Conservation (phyloP, 1,140 invertebrate genomes). For the Drosophila rhopaloa region DNA sequence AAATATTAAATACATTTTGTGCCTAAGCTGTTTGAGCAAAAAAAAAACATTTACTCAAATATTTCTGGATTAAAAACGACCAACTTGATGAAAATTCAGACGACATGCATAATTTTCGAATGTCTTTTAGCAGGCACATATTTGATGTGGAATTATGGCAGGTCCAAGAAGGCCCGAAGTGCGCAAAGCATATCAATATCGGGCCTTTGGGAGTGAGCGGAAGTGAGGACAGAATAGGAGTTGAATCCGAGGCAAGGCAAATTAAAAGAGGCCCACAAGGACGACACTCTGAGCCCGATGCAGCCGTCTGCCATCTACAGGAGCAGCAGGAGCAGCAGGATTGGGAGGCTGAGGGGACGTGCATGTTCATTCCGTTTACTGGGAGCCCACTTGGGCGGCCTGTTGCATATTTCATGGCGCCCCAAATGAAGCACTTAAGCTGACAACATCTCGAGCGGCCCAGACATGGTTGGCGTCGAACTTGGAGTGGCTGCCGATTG, state of each 20-base stretch:
- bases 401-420: conserved; percentile 74
- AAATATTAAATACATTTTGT: neutral
- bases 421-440: conserved; percentile 69
- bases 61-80: too few species aligned
- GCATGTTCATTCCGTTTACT: conserved; percentile 28
- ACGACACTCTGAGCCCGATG: neutral
- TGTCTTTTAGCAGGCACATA: neutral
- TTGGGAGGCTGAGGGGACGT: neutral
- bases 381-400: conserved; percentile 36
- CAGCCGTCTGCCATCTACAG: neutral
- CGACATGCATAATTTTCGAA: conserved; percentile 23
- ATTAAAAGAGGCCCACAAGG: conserved; percentile 20
- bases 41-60: too few species aligned
- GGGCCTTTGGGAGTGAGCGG: conserved; percentile 12
- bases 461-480: conserved; percentile 5
- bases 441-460: conserved; percentile 54
- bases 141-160: conserved; percentile 3
- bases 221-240: conserved; percentile 1
- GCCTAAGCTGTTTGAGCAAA: too few species aligned
- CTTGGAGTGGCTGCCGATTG: neutral
- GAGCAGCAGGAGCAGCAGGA: neutral
- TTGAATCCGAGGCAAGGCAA: conserved; percentile 25
- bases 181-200: conserved; percentile 3
- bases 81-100: neutral
- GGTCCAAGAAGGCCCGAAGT: neutral